Conservation (phyloP, 2,888 invertebrate genomes). For the Drosophila setosimentum region DNA sequence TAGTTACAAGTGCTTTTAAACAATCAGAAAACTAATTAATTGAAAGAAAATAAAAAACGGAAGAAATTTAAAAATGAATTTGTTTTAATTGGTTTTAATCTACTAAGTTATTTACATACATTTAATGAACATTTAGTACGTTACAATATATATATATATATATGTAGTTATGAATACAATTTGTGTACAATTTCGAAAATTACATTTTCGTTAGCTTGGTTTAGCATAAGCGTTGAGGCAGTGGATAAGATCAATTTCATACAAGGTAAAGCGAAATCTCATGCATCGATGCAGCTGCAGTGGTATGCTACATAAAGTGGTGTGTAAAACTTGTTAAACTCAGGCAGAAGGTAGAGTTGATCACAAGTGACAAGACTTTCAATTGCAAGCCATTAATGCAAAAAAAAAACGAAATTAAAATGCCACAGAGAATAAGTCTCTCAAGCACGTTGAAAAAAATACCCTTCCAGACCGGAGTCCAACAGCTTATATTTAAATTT, state of each 20-base stretch:
- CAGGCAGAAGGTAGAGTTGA: constrained; percentile 31
- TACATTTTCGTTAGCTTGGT: constrained; percentile 9
- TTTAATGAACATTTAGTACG: constrained; percentile 20
- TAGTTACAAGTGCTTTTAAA: constrained; percentile 29
- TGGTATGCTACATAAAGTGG: constrained; percentile 52
- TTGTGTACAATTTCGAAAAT: constrained; percentile 17
- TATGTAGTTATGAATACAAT: constrained; percentile 6
- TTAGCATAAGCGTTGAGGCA: constrained; percentile 13
- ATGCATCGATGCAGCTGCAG: constrained; percentile 64
- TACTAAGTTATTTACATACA: constrained; percentile 24
- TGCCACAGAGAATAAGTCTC: background rate
- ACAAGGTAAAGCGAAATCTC: constrained; percentile 51
- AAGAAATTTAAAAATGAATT: background rate
- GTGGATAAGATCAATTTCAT: constrained; percentile 31
- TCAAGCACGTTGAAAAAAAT: background rate
- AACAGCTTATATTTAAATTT: no score
- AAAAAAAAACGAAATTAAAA: constrained; percentile 16
- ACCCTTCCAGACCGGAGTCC: background rate
- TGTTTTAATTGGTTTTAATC: constrained; percentile 1
- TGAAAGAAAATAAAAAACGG: background rate
- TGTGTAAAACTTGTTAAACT: constrained; percentile 63
- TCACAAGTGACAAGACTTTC: constrained; percentile 15
- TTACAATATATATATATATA: constrained; percentile 13
- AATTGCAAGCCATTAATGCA: constrained; percentile 33
- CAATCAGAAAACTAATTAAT: background rate